Percentiles rank a stretch among this genome's conserved stretches.
These are phyloP conservation scores for Drosophila subquinaria DNA, from an alignment of 2,888 invertebrate species.

Conservation along the genomic window DNA sequence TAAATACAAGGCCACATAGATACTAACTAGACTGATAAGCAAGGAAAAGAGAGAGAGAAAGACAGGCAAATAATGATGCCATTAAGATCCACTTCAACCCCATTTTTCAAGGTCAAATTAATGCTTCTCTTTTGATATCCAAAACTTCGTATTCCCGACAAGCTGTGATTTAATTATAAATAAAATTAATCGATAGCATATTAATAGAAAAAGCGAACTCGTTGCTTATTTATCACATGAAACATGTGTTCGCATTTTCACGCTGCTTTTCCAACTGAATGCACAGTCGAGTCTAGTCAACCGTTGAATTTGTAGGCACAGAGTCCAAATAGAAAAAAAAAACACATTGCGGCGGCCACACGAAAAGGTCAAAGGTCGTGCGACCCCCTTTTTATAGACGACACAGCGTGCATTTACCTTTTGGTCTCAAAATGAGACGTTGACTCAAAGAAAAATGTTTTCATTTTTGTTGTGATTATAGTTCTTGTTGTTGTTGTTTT, in stretches of 20 bases:
- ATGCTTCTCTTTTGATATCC: neutral
- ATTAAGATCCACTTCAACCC: conserved; percentile 1
- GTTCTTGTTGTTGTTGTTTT: conserved; percentile 15
- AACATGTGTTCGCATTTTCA: conserved; percentile 64
- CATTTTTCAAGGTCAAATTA: conserved; percentile 4
- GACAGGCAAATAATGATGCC: neutral
- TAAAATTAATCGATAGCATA: conserved; percentile 60
- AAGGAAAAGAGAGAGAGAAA: too few species aligned
- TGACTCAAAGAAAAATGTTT: conserved; percentile 56
- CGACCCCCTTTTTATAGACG: conserved; percentile 7
- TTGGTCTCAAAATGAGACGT: conserved; percentile 54
- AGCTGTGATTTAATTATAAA: conserved; percentile 24
- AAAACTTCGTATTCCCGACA: neutral
- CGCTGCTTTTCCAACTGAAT: conserved; percentile 66
- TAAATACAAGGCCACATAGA: neutral
- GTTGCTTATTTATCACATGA: neutral
- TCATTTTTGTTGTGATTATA: conserved; percentile 7
- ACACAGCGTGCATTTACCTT: conserved; percentile 73
- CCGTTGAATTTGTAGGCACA: conserved; percentile 21
- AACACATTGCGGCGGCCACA: conserved; percentile 24
- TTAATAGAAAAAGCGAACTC: conserved; percentile 18
- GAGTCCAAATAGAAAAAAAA: neutral
- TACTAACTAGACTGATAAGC: conserved; percentile 3
- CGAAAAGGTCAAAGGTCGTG: conserved; percentile 75
- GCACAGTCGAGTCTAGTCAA: conserved; percentile 40